Conservation (phyloP, 2,113 vertebrate species). For the Poicephalus gulielmi region DNA sequence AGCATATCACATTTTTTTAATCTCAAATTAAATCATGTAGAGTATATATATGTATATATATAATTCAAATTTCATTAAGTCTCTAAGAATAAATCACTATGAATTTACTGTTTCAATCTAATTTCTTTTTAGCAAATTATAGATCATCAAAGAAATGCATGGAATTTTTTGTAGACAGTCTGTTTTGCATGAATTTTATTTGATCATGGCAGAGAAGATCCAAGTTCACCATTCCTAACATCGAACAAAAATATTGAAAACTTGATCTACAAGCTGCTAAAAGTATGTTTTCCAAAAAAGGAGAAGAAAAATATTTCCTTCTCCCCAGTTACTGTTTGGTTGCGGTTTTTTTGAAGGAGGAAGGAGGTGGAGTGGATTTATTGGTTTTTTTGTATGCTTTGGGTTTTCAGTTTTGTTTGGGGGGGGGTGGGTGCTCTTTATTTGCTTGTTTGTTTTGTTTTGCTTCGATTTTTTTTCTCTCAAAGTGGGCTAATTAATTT, state of each 20-base stretch:
- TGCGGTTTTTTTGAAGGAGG: neutral
- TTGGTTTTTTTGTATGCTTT: neutral
- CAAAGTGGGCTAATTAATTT: neutral
- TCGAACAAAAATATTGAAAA: neutral
- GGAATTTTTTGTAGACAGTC: neutral
- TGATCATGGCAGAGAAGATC: neutral
- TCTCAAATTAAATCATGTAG: neutral
- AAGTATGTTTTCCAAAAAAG: neutral
- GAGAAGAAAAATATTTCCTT: neutral
- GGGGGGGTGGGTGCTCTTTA: neutral
- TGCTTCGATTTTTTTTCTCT: neutral
- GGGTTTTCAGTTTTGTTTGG: neutral
- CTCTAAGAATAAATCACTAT: neutral
- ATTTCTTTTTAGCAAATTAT: constrained; percentile 6
- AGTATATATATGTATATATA: neutral
- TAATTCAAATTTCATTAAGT: constrained; percentile 28
- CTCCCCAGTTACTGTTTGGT: neutral
- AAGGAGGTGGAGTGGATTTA: neutral
- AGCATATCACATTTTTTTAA: neutral
- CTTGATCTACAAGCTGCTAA: neutral
- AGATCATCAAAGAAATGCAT: neutral
- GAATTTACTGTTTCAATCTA: neutral
- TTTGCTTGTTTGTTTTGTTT: neutral
- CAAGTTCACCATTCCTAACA: neutral
- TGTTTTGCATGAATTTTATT: neutral